phyloP scores from a whole-genome alignment of 1,140 invertebrate species.

The Meloidogyne exigua region DNA sequence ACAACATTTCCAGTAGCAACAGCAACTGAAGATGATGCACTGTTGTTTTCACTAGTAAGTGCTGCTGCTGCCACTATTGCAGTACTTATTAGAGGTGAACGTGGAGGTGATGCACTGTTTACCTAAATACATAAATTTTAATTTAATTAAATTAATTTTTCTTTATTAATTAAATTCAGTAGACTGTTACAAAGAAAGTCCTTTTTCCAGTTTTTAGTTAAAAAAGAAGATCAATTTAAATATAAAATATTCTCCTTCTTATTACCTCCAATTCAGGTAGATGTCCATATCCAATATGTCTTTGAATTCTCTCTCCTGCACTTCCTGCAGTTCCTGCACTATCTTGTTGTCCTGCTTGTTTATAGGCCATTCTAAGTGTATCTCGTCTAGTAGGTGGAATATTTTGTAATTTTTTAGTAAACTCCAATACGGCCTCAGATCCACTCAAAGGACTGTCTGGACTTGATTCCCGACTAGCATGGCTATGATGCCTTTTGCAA shows the following conservation, averaged over 20 bases:
- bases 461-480: constrained; percentile 50
- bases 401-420: constrained; percentile 62
- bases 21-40: constrained; percentile 8
- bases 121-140: constrained; percentile 22
- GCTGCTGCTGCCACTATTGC: constrained; percentile 8
- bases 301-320: background rate
- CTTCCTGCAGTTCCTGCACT: constrained; percentile 32
- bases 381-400: constrained; percentile 60
- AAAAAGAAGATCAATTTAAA: no score
- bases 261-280: constrained; percentile 59
- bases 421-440: constrained; percentile 61
- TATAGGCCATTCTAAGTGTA: constrained; percentile 56
- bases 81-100: constrained; percentile 38
- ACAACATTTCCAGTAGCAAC: background rate
- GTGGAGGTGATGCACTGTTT: constrained; percentile 60
- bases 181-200: no score
- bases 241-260: no score
- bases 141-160: no score
- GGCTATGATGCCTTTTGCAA: constrained; percentile 57
- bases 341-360: constrained; percentile 57
- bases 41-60: background rate
- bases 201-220: no score
- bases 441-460: constrained; percentile 61
- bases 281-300: constrained; percentile 53
- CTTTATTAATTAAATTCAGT: no score